Base-by-base conservation (phyloP, 2,113 vertebrate genomes). In the Daubentonia madagascariensis region DNA sequence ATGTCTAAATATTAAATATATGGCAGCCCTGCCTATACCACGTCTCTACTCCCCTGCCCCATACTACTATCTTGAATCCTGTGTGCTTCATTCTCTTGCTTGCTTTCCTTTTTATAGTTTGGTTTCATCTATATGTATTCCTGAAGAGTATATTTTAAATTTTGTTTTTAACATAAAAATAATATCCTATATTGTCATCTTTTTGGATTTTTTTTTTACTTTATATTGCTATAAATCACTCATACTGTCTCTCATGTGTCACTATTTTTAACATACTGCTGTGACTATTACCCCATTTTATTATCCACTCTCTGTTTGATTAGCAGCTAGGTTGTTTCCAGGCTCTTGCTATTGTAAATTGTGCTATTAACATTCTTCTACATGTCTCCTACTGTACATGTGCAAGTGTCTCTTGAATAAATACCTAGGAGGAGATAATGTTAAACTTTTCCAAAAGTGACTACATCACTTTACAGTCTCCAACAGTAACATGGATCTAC, bases 101-200 rank as follows among this genome's bases (percentile, higher is more conserved):
- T 57, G 65, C 37, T 65, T 52, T 20, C 63, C 61, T 63, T 85
- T 85, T 78, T 43, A 70, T 6, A 72, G 18, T 32, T 79, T 45
- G 72, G 32, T 52, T 92, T 75, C 20, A 76, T 40, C 12, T 65
- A 23, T 28, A 48, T 8, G 16, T 68, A 61, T 79, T 72, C n/a
- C 85, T 68, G 28, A 80, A 52, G 2, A 45, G 1, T 37, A n/a
- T 52, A 90, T 73, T 86, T 91, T n/a, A 61, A 70, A 52, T 35
- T 76, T 73, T 87, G 50, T 48, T 91, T 91, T 63, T 81, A 81
- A 92, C 16, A 80, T 79, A 91, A 80, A 91, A 92, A 63, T 61
- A 70, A 79, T 67, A 75, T 83, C 32, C 50, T 28, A 43, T 10
- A 57, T 22, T 81, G 16, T 87, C 37, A 63, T 57, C 65, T 59